A percentile compares a stretch with the other conserved stretches of the same genome.
These are phyloP conservation scores for Luscinia megarhynchos DNA, from an alignment of 2,797 vertebrate species.

Conservation along the genomic window DNA sequence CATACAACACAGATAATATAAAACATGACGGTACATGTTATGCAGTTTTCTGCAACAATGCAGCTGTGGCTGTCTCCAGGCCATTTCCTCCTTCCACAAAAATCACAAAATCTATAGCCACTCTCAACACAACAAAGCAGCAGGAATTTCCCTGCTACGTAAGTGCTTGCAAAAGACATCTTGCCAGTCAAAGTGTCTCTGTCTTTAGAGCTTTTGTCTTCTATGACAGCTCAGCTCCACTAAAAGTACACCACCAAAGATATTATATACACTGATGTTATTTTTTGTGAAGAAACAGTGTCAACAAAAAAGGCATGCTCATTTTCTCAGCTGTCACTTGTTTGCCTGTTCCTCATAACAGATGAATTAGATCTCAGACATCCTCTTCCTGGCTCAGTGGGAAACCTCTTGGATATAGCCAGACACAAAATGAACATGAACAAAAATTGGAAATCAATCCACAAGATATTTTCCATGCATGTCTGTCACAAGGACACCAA, in stretches of 20 bases:
- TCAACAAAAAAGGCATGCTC: not conserved
- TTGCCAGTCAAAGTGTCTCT: not conserved
- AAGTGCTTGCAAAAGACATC: not conserved
- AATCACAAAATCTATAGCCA: not conserved
- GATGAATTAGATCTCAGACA: not conserved
- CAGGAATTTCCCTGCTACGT: not conserved
- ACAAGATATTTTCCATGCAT: not conserved
- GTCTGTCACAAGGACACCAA: not conserved
- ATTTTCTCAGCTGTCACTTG: not conserved
- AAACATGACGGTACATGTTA: not conserved
- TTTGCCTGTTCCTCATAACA: not conserved
- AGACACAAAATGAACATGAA: not conserved
- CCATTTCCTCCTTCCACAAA: not conserved
- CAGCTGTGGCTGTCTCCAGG: not conserved
- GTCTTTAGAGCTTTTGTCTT: not conserved
- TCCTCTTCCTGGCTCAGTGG: not conserved
- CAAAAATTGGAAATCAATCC: not conserved
- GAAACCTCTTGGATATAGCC: not conserved
- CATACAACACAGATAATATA: not conserved
- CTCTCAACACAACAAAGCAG: not conserved
- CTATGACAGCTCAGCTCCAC: not conserved
- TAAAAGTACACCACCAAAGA: not conserved
- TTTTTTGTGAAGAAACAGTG: not conserved
- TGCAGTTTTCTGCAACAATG: not conserved
- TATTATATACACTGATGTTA: not conserved